A percentile compares a stretch with the other conserved stretches of the same genome.
These are phyloP conservation scores for Neuroscelio doddi DNA, from an alignment of 2,888 invertebrate species.

Conservation along the genomic window DNA sequence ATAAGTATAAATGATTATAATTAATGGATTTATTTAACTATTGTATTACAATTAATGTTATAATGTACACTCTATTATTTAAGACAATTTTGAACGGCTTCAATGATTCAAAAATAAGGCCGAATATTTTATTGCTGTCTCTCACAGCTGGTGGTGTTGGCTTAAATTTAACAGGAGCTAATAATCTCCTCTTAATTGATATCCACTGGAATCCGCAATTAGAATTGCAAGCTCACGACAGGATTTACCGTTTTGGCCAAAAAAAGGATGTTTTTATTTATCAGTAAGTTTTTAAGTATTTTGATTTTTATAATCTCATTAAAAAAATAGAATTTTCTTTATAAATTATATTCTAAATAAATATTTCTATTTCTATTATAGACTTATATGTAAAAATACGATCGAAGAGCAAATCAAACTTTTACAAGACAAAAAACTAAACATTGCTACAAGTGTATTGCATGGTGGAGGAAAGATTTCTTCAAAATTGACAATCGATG, in stretches of 20 bases:
- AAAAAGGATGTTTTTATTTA: conserved; percentile 85
- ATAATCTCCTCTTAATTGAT: conserved; percentile 91
- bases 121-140: conserved; percentile 90
- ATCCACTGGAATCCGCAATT: conserved; percentile 98
- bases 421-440: conserved; percentile 86
- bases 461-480: conserved; percentile 79
- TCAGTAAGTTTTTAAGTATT: conserved; percentile 75
- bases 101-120: conserved; percentile 73
- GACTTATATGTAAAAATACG: conserved; percentile 88
- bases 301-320: too few species aligned
- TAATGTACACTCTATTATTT: conserved; percentile 1
- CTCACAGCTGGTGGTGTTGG: conserved; percentile 96
- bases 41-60: neutral
- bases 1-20: too few species aligned
- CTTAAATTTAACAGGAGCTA: conserved; percentile 92
- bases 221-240: conserved; percentile 94
- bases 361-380: conserved; percentile 69
- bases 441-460: conserved; percentile 84
- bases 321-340: neutral
- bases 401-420: conserved; percentile 89
- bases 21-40: too few species aligned
- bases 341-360: neutral
- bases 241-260: conserved; percentile 94
- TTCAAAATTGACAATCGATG: conserved; percentile 85
- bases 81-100: too few species aligned